phyloP scores from a whole-genome alignment of 1,140 invertebrate genomes.

The Drosophila lacteicornis region DNA sequence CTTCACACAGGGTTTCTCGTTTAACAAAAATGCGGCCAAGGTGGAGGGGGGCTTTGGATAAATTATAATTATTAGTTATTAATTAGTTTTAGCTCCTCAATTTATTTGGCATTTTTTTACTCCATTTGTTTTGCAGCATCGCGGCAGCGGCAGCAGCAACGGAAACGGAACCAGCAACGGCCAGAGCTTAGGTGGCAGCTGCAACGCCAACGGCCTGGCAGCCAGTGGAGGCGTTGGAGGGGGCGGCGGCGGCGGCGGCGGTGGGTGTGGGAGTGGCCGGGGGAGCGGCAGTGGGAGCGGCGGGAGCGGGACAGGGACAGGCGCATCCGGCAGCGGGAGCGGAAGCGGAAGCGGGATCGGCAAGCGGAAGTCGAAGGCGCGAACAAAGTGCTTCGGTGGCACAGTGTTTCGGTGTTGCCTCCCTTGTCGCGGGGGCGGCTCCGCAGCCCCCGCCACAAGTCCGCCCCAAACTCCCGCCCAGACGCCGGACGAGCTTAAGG shows the following conservation, averaged over 20 bases:
- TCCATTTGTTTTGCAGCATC: constrained; percentile 54
- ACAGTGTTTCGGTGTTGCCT: constrained; percentile 89
- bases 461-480: constrained; percentile 79
- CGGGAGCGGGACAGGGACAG: constrained; percentile 24
- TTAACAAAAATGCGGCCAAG: constrained; percentile 74
- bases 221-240: constrained; percentile 55
- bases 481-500: constrained; percentile 70
- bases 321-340: constrained; percentile 23
- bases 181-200: constrained; percentile 52
- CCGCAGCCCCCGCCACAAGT: constrained; percentile 86
- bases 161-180: constrained; percentile 47
- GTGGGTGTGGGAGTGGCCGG: constrained; percentile 23
- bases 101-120: not conserved
- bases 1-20: constrained; percentile 66
- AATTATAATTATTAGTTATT: not conserved
- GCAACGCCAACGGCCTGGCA: constrained; percentile 71
- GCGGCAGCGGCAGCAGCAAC: constrained; percentile 59
- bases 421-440: constrained; percentile 88
- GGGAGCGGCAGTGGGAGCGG: constrained; percentile 25
- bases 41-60: constrained; percentile 25
- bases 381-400: constrained; percentile 85
- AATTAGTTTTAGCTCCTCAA: not conserved
- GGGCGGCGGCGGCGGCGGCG: constrained; percentile 45
- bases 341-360: constrained; percentile 25
- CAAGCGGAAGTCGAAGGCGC: constrained; percentile 73